Evolutionary conservation across 2,888 invertebrate genomes (phyloP), one percentile per base, ranked within the genome.

Genomic region (Biston stratarius): DNA sequence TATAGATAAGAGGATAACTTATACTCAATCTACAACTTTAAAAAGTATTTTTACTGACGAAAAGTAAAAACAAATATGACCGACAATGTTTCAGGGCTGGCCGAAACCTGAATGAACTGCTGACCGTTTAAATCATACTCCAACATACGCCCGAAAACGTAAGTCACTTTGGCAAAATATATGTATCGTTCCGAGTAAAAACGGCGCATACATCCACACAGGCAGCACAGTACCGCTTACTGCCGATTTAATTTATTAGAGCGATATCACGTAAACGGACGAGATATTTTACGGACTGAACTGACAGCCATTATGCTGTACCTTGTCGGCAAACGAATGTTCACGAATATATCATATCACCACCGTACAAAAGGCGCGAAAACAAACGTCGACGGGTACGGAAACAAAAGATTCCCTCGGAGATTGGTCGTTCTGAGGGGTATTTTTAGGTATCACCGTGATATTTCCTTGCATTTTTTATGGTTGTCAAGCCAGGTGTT

Each of bases 251-350:
- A 64, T 65, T 69, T 59, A 70, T 70, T 67, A 64, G 49, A 38
- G 55, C 51, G 49, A 68, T 70, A 71, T 61, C 68, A 59, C 68
- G 68, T 67, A 67, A 70, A 66, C 55, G 67, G 63, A 51, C 49
- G 14, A 68, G 44, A 73, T 74, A 71, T 72, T 64, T 71, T 64
- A 74, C 59, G 44, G 53, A 48, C 15, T 48, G 24, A 38, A 70
- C 67, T 68, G 73, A 65, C 74, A 70, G 55, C 65, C 64, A 69
- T 71, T 71, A 76, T 71, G 68, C 59, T 62, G 67, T 68, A 69
- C 67, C 67, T 70, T 67, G 15, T 40, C 64, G 24, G 33, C 48
- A 38, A 61, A 74, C 60, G 67, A 71, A 73, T 74, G 74, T 66
- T 55, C 51, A 49, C 58, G 61, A 70, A 71, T 74, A 72, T 70